These are phyloP conservation scores for Plebejus argus DNA, from an alignment of 2,888 invertebrate species.

Conservation along the genomic window DNA sequence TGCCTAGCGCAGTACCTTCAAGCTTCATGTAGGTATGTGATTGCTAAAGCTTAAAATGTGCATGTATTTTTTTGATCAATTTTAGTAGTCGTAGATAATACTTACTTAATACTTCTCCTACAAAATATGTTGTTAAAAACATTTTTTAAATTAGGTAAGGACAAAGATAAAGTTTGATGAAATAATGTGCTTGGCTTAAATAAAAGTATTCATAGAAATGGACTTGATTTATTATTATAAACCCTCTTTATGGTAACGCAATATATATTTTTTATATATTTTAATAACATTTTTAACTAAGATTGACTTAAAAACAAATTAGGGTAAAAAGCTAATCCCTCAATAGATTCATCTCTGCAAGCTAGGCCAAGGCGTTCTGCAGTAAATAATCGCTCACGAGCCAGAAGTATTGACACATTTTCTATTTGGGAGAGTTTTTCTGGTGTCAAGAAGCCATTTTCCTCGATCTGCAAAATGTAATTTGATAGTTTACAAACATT, in stretches of 20 bases:
- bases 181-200: conserved; percentile 39
- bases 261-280: conserved; percentile 45
- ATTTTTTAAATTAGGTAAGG: neutral
- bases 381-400: conserved; percentile 92
- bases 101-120: neutral
- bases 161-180: conserved; percentile 24
- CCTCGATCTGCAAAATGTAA: conserved; percentile 80
- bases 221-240: neutral
- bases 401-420: conserved; percentile 93
- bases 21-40: conserved; percentile 1
- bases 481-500: neutral
- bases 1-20: neutral
- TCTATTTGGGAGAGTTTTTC: conserved; percentile 92
- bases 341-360: conserved; percentile 97
- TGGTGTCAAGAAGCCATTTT: conserved; percentile 87
- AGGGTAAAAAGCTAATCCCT: conserved; percentile 96
- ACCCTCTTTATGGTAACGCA: conserved; percentile 27
- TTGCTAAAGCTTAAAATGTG: conserved; percentile 20
- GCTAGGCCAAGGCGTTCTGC: conserved; percentile 93
- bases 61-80: conserved; percentile 10
- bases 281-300: conserved; percentile 45
- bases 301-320: conserved; percentile 87
- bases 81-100: conserved; percentile 22
- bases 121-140: neutral
- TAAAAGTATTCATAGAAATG: conserved; percentile 1